Conservation (phyloP, 2,113 vertebrate genomes). For the Petromus typicus region DNA sequence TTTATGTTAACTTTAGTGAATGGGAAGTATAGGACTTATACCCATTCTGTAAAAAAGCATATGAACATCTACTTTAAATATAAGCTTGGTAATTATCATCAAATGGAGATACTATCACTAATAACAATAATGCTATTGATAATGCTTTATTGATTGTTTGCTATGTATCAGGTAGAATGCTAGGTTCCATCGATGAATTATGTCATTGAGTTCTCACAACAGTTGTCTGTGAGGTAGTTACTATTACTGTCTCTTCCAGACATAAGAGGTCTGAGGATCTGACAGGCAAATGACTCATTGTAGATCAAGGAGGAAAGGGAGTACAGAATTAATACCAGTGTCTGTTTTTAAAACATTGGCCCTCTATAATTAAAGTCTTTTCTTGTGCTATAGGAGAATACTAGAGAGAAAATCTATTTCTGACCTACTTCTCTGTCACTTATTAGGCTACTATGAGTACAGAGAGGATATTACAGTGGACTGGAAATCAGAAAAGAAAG, state of each 20-base stretch:
- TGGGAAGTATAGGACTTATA: neutral
- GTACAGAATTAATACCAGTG: slow-evolving; percentile 4
- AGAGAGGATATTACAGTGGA: neutral
- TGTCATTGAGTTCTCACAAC: neutral
- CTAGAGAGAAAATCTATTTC: neutral
- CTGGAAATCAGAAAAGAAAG: neutral
- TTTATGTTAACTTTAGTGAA: neutral
- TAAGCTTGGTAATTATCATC: neutral
- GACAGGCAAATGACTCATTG: slow-evolving; percentile 2
- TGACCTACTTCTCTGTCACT: neutral
- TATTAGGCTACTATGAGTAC: slow-evolving; percentile 24
- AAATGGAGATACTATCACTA: neutral
- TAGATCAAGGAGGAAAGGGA: neutral
- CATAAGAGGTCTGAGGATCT: neutral
- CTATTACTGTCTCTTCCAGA: neutral
- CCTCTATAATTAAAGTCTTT: neutral
- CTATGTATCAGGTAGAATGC: neutral
- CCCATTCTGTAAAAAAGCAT: neutral
- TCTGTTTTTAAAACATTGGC: neutral
- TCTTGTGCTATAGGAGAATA: neutral
- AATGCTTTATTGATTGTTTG: slow-evolving; percentile 9
- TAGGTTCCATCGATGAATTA: neutral
- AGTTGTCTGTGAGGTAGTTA: neutral
- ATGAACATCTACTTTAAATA: neutral
- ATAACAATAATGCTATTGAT: neutral